Evolutionary conservation across 2,888 invertebrate species (phyloP), one percentile per base, ranked within the genome.

Genomic region (Lepetodrilus schrolli): DNA sequence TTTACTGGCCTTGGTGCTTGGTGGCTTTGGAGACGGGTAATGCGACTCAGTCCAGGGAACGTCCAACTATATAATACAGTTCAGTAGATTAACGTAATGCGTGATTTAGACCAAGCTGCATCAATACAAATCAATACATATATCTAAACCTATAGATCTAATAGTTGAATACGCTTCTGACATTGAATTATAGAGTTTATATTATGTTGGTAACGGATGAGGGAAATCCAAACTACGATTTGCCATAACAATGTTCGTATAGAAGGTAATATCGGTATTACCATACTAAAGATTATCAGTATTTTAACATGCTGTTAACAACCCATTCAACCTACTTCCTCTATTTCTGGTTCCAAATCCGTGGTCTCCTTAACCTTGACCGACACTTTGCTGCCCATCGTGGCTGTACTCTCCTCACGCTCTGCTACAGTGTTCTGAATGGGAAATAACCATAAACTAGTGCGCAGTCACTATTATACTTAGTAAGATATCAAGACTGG

Each of bases 21-120:
- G 48, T 0, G 72, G 70, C 51, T 65, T 73, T 2, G 68, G 50
- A 26, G 69, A 70, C 0, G 78, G 78, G 26, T 78, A 78, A 38
- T 72, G 36, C 2, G 34, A 10, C 37, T 75, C 78, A 4, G 47
- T 70, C 8, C 65, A 69, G 34, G 50, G 65, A 36, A 78, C 66
- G 13, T 66, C 65, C 34, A 75, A 58, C 78, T 78, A 51, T 13
- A 74, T 66, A 49, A 34, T 7, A 43, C 10, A 43, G 17, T 43
- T 37, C 3, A 43, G 4, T 17, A 0, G 17, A 43, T 43, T 43
- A 43, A n/a, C 21, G 20, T 8, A 50, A 50, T 23, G 43, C 13
- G 13, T 38, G 1, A 38, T 38, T 38, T 43, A n/a, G n/a, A n/a
- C n/a, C n/a, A n/a, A n/a, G n/a, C n/a, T n/a, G n/a, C n/a, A n/a